Conservation (phyloP, 2,888 invertebrate genomes). For the Pinctada fucata region DNA sequence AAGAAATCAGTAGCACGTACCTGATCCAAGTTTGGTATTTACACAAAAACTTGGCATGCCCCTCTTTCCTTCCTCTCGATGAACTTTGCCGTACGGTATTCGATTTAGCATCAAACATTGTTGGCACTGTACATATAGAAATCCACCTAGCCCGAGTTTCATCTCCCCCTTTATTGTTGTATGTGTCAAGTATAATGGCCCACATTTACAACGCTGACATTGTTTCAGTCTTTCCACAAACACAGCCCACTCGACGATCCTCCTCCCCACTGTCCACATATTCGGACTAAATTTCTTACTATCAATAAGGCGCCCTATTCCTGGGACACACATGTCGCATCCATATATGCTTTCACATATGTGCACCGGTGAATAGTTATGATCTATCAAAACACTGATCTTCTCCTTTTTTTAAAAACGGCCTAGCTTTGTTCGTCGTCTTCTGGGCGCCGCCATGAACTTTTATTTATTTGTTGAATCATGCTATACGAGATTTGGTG, state of each 20-base stretch:
- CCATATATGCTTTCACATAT: background rate
- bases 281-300: background rate
- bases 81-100: constrained; percentile 28
- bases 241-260: background rate
- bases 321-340: constrained; percentile 5
- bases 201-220: background rate
- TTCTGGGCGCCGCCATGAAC: background rate
- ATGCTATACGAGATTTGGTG: no score
- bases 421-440: constrained; percentile 3
- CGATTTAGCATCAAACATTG: constrained; percentile 17
- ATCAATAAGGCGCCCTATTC: background rate
- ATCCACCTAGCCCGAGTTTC: constrained; percentile 26
- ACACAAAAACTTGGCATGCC: background rate
- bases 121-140: constrained; percentile 15
- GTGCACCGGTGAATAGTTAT: constrained; percentile 1
- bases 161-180: constrained; percentile 16
- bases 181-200: constrained; percentile 17
- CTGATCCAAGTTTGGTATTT: constrained; percentile 27
- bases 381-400: background rate
- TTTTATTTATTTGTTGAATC: no score
- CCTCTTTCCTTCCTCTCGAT: constrained; percentile 1
- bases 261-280: background rate
- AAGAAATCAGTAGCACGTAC: constrained; percentile 4
- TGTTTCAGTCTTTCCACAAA: background rate
- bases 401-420: background rate